Conservation (phyloP, 2,797 vertebrate species). For the Eurystomus glaucurus region DNA sequence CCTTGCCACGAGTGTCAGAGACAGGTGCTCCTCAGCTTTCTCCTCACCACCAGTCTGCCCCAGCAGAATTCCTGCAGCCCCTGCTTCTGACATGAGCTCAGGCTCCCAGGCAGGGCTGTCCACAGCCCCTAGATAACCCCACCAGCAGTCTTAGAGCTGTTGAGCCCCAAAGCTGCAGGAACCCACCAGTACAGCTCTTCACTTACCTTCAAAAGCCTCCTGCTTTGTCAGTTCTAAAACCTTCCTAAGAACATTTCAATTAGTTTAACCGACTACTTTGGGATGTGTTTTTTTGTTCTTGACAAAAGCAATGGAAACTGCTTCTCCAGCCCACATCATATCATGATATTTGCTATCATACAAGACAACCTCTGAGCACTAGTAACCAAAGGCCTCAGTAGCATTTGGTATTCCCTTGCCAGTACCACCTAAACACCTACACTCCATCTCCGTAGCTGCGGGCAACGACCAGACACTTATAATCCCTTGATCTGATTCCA, state of each 20-base stretch:
- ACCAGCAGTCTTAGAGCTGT: background rate
- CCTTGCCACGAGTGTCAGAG: fast-evolving
- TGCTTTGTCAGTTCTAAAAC: background rate
- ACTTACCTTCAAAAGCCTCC: background rate
- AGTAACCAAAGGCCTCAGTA: background rate
- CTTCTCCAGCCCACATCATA: background rate
- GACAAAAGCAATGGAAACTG: background rate
- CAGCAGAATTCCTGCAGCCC: background rate
- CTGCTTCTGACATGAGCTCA: background rate
- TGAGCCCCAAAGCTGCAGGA: background rate
- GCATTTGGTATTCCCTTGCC: background rate
- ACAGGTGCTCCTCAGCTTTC: background rate
- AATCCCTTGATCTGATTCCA: background rate
- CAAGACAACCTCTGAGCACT: background rate
- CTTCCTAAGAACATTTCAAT: background rate
- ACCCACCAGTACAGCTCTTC: background rate
- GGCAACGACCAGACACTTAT: background rate
- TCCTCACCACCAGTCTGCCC: background rate
- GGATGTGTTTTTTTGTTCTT: background rate
- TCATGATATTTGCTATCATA: background rate
- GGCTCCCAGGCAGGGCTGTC: background rate
- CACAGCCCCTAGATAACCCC: background rate
- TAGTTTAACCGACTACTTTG: background rate
- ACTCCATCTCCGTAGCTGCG: background rate
- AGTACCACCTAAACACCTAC: background rate